Conservation (phyloP, 92 coral and sea anemone species). For the Umimayanthus kanabou region DNA sequence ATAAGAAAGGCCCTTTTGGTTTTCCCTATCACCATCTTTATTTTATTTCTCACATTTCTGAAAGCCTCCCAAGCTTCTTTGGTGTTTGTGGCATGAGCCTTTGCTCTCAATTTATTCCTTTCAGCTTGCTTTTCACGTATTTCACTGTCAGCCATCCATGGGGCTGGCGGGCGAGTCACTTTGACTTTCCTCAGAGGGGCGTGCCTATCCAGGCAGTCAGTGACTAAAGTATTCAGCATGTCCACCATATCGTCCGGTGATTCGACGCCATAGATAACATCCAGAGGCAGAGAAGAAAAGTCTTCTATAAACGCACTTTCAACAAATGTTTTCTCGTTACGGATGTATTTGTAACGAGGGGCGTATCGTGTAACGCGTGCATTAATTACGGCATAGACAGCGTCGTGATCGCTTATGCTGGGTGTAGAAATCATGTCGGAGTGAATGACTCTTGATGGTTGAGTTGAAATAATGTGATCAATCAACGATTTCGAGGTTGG, state of each 20-base stretch:
- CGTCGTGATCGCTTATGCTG: slow-evolving; percentile 43
- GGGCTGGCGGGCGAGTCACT: slow-evolving; percentile 52
- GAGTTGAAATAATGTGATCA: slow-evolving; percentile 38
- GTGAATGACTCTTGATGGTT: slow-evolving; percentile 17
- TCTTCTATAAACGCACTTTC: slow-evolving; percentile 47
- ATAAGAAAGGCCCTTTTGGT: too few species aligned
- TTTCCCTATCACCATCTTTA: too few species aligned
- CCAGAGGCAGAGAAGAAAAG: slow-evolving; percentile 56
- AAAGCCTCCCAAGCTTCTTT: too few species aligned
- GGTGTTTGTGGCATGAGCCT: background rate
- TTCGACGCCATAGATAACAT: slow-evolving; percentile 55
- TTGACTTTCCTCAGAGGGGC: slow-evolving; percentile 47
- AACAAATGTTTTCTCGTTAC: slow-evolving; percentile 41
- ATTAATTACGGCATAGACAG: slow-evolving; percentile 35
- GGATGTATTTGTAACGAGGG: slow-evolving; percentile 38
- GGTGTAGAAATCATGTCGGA: slow-evolving; percentile 30
- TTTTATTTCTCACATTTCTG: too few species aligned
- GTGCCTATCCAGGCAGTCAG: slow-evolving; percentile 47
- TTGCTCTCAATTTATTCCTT: background rate
- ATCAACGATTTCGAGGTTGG: slow-evolving; percentile 30
- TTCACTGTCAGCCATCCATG: slow-evolving; percentile 36
- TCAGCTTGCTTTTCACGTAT: background rate
- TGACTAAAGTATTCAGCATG: slow-evolving; percentile 38
- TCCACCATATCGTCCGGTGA: slow-evolving; percentile 48
- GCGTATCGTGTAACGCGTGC: slow-evolving; percentile 32